Conservation (phyloP, 2,888 invertebrate genomes). For the Tenthredo mesomela region DNA sequence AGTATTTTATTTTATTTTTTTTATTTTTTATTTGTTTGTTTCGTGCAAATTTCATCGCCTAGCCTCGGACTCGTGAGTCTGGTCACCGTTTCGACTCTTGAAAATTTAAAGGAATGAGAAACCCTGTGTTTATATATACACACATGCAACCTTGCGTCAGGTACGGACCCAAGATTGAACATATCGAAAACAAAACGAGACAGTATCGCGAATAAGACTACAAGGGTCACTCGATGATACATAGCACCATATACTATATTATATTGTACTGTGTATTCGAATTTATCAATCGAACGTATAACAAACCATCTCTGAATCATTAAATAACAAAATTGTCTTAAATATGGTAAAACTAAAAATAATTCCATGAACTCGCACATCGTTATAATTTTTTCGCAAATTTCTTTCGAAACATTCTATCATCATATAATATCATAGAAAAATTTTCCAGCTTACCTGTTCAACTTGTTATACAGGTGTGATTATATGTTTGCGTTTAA, state of each 20-base stretch:
- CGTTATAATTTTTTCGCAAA: too few relatives aligned
- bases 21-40: background rate
- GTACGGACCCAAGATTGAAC: background rate
- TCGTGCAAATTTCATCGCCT: background rate
- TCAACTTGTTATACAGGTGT: background rate
- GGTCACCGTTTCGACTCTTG: background rate
- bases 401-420: background rate
- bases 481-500: background rate
- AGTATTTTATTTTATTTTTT: too few relatives aligned
- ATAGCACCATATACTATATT: background rate
- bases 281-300: background rate
- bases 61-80: background rate
- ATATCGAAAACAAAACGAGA: background rate
- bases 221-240: conserved; percentile 1
- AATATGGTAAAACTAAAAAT: too few relatives aligned
- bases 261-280: background rate
- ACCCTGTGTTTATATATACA: conserved; percentile 38
- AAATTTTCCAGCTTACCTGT: background rate
- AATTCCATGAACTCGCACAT: too few relatives aligned
- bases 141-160: conserved; percentile 31
- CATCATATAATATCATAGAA: background rate
- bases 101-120: background rate
- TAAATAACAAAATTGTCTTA: too few relatives aligned
- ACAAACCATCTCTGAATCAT: background rate
- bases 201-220: background rate